These are phyloP conservation scores for Palythoa grandis DNA, from an alignment of 92 coral and sea anemone species.

Conservation along the genomic window DNA sequence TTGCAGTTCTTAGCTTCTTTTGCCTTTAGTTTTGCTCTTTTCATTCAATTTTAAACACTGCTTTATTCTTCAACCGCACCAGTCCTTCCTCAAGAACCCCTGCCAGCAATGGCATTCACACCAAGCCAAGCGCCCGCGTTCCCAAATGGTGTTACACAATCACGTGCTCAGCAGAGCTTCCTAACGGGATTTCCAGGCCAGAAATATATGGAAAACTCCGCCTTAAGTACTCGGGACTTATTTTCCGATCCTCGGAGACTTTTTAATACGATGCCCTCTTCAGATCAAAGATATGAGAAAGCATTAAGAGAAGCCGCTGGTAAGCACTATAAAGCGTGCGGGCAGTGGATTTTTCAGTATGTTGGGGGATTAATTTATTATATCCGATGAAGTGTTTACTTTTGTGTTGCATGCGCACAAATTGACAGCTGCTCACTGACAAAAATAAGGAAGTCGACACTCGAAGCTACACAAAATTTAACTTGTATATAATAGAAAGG, in stretches of 20 bases:
- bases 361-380: too few relatives aligned
- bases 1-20: not conserved
- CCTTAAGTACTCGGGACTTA: not conserved
- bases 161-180: conserved; percentile 9
- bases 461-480: too few relatives aligned
- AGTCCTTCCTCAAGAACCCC: conserved; percentile 8
- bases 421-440: too few relatives aligned
- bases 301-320: conserved; percentile 41
- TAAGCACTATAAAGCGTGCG: not conserved
- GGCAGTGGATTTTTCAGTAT: too few relatives aligned
- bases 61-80: not conserved
- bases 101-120: conserved; percentile 30
- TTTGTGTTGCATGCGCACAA: too few relatives aligned
- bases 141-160: conserved; percentile 2
- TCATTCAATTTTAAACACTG: not conserved
- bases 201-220: conserved; percentile 4
- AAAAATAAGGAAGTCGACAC: too few relatives aligned
- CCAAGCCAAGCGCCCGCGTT: conserved; percentile 14
- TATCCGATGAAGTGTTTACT: too few relatives aligned
- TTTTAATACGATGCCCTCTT: not conserved
- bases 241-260: conserved; percentile 1
- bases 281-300: conserved; percentile 28
- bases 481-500: too few relatives aligned
- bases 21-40: too few relatives aligned
- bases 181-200: not conserved